A percentile compares a stretch with the other conserved stretches of the same genome.
These are phyloP conservation scores for Cynoglossus semilaevis DNA, from an alignment of 2,113 vertebrate genomes.

Conservation along the genomic window DNA sequence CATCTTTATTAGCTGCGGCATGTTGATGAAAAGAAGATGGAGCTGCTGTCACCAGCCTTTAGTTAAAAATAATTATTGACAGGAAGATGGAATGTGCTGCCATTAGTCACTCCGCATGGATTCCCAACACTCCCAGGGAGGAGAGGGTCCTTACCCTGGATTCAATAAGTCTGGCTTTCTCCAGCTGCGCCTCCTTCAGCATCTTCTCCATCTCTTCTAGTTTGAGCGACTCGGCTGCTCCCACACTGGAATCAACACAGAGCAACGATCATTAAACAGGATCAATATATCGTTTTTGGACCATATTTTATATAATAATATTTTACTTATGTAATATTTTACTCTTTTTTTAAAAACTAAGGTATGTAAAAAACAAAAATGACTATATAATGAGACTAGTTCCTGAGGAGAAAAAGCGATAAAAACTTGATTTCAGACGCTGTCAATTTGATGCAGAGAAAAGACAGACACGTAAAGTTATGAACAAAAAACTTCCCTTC, in stretches of 20 bases:
- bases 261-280: no score
- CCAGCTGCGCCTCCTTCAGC: conserved; percentile 89
- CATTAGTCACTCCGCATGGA: conserved; percentile 39
- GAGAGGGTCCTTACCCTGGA: conserved; percentile 79
- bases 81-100: not conserved
- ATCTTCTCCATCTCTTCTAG: conserved; percentile 98
- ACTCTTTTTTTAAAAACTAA: no score
- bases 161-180: conserved; percentile 91
- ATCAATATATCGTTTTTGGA: no score
- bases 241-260: conserved; percentile 70
- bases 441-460: no score
- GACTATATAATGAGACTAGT: no score
- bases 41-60: not conserved
- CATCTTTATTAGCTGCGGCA: not conserved
- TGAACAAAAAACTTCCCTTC: not conserved
- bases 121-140: not conserved
- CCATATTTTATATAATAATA: no score
- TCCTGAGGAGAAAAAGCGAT: no score
- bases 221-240: conserved; percentile 82
- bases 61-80: conserved; percentile 19
- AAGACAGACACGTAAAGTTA: not conserved
- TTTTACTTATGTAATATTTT: no score
- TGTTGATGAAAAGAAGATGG: conserved; percentile 11
- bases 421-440: no score
- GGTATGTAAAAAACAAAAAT: no score